Percentiles rank a stretch among this genome's conserved stretches.
Evolutionary conservation across 2,888 invertebrate species (phyloP).

Genomic region (Diarsia dahlii): DNA sequence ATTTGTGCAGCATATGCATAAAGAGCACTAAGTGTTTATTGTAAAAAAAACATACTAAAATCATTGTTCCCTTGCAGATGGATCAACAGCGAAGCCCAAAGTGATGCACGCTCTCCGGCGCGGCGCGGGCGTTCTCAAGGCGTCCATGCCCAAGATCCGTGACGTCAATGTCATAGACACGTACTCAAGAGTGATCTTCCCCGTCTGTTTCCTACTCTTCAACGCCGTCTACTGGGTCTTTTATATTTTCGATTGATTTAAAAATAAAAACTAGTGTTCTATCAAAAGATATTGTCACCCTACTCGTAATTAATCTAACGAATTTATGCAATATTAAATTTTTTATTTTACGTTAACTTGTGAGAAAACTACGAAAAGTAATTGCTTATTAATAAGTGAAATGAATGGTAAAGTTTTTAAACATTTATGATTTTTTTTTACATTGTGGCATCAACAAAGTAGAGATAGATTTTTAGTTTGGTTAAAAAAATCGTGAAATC

Average conservation of each 20-base stretch:
- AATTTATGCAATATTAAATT: conserved; percentile 58
- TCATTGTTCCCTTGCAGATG: conserved; percentile 81
- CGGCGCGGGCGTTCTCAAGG: conserved; percentile 96
- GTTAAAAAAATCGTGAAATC: conserved; percentile 33
- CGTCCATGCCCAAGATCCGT: conserved; percentile 98
- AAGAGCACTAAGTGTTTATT: background rate
- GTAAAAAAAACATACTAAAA: background rate
- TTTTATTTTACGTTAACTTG: conserved; percentile 37
- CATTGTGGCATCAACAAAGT: conserved; percentile 14
- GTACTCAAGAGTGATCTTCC: conserved; percentile 98
- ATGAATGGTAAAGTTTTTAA: conserved; percentile 31
- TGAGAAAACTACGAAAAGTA: conserved; percentile 22
- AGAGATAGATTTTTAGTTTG: conserved; percentile 31
- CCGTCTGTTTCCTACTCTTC: conserved; percentile 98
- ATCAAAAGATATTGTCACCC: conserved; percentile 49
- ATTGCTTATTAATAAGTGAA: conserved; percentile 24
- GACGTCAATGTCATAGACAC: conserved; percentile 99
- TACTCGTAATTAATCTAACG: conserved; percentile 63
- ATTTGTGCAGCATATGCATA: background rate
- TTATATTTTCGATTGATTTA: conserved; percentile 93
- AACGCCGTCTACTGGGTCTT: conserved; percentile 99
- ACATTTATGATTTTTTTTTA: conserved; percentile 2
- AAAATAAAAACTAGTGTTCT: conserved; percentile 39
- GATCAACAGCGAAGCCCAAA: conserved; percentile 91
- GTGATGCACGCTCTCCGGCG: conserved; percentile 95